Evolutionary conservation across 2,888 invertebrate genomes (phyloP).

Genomic region (Caenorhabditis uteleia): DNA sequence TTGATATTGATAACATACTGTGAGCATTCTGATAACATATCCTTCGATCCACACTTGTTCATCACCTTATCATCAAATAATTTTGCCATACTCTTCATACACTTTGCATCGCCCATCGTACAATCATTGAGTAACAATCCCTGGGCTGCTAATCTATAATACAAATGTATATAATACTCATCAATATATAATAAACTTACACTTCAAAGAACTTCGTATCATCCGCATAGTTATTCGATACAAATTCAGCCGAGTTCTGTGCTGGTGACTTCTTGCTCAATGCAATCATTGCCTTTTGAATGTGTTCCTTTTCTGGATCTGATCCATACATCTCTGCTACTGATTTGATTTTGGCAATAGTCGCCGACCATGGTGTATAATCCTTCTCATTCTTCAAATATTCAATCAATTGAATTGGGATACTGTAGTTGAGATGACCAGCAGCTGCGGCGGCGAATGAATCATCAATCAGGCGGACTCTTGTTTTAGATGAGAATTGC

Average conservation of each 20-base stretch:
- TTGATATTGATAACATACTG: constrained; percentile 8
- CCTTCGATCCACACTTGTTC: constrained; percentile 35
- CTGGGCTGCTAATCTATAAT: constrained; percentile 25
- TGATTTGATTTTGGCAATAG: constrained; percentile 11
- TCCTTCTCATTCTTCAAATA: constrained; percentile 43
- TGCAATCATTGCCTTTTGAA: constrained; percentile 27
- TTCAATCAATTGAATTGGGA: constrained; percentile 33
- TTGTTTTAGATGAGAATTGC: constrained; percentile 26
- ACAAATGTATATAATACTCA: neutral
- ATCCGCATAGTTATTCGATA: constrained; percentile 42
- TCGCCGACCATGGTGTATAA: constrained; percentile 22
- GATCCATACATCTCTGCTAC: constrained; percentile 25
- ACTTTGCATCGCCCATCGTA: constrained; percentile 36
- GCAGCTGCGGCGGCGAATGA: constrained; percentile 43
- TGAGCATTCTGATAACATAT: constrained; percentile 37
- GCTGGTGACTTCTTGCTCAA: constrained; percentile 40
- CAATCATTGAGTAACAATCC: constrained; percentile 28
- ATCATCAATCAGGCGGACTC: constrained; percentile 49
- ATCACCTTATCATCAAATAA: constrained; percentile 38
- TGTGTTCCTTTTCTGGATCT: constrained; percentile 31
- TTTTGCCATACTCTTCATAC: constrained; percentile 24
- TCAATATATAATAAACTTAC: constrained; percentile 22
- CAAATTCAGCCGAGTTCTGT: constrained; percentile 27
- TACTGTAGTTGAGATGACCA: constrained; percentile 38
- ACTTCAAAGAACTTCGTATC: constrained; percentile 58